Evolutionary conservation across 2,888 invertebrate species (phyloP).

Genomic region (Tetragonisca angustula): DNA sequence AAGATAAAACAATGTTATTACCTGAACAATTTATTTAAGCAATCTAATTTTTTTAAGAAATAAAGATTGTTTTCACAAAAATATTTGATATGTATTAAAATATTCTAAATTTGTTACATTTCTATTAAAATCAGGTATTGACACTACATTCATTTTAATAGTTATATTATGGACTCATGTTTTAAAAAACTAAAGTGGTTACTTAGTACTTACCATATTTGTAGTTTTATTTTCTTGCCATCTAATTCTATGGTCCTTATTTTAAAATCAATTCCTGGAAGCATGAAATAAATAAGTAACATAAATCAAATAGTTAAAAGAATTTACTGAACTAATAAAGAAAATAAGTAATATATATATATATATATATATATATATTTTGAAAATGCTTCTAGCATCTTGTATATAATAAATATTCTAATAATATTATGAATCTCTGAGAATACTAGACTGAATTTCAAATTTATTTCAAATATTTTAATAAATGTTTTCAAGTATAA

Average conservation of each 20-base stretch:
- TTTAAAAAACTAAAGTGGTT: background rate
- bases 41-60: background rate
- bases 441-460: background rate
- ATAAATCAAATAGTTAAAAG: background rate
- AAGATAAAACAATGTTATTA: slow-evolving; percentile 25
- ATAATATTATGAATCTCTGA: background rate
- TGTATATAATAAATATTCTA: background rate
- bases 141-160: background rate
- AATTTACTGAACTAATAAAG: background rate
- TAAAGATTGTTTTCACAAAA: background rate
- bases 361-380: background rate
- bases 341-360: background rate
- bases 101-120: background rate
- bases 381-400: background rate
- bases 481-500: background rate
- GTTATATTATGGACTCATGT: background rate
- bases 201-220: slow-evolving; percentile 94
- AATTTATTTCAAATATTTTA: background rate
- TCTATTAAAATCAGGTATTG: background rate
- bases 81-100: background rate
- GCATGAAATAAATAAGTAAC: slow-evolving; percentile 25
- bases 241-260: slow-evolving; percentile 99
- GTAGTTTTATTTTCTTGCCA: slow-evolving; percentile 99
- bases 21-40: background rate
- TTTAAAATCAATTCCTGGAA: slow-evolving; percentile 93